Conservation (phyloP, 2,797 vertebrate species). For the Mus caroli region DNA sequence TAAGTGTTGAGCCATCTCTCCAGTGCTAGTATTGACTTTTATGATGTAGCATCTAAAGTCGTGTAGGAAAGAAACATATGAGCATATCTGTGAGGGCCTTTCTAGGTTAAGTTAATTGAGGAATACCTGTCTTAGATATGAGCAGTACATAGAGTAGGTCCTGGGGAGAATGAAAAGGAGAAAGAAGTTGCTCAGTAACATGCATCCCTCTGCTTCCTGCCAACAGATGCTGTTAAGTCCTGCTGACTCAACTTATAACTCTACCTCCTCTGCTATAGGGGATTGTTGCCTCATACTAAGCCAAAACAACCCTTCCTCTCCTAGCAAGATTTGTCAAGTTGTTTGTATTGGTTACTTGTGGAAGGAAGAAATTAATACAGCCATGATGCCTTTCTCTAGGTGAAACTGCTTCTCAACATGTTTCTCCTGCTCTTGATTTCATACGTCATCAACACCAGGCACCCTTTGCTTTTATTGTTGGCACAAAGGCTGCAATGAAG, state of each 20-base stretch:
- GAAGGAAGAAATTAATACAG: background rate
- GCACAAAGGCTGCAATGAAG: background rate
- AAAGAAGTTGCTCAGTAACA: background rate
- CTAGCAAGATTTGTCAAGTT: background rate
- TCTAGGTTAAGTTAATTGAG: background rate
- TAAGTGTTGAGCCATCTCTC: too few species aligned
- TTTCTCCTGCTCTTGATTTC: background rate
- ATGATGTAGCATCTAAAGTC: background rate
- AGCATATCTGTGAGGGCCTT: background rate
- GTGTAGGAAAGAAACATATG: background rate
- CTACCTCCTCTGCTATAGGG: background rate
- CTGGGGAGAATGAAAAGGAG: background rate
- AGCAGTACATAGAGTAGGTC: background rate
- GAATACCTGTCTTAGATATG: background rate
- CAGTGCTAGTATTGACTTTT: background rate
- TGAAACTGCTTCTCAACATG: background rate
- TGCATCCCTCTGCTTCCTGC: background rate
- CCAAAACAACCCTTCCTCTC: background rate
- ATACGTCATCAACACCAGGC: background rate
- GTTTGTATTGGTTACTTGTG: background rate
- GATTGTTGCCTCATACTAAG: background rate
- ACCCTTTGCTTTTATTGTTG: rapidly evolving
- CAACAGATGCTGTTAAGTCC: too few species aligned
- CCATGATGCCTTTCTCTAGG: background rate
- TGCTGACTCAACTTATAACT: background rate